These are phyloP conservation scores for Oryzaephilus surinamensis DNA, from an alignment of 1,140 invertebrate genomes.

Conservation along the genomic window DNA sequence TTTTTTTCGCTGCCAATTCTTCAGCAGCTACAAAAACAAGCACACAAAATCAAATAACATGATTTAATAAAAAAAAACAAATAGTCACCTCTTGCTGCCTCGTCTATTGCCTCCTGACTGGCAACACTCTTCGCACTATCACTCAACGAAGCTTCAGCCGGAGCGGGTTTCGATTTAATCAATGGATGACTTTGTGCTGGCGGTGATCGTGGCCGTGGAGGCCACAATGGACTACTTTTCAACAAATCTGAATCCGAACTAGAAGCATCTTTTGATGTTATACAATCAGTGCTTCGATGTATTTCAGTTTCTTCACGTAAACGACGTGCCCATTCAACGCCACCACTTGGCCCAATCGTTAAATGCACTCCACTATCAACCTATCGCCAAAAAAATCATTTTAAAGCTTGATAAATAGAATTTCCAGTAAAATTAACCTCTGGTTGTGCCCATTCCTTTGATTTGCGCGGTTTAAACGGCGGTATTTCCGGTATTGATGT, in stretches of 20 bases:
- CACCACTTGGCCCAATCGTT: conserved; percentile 51
- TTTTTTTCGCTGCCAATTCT: conserved; percentile 53
- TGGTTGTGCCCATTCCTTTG: conserved; percentile 38
- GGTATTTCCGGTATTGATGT: conserved; percentile 43
- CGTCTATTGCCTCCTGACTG: conserved; percentile 43
- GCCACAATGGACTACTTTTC: conserved; percentile 36
- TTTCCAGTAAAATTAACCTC: conserved; percentile 12
- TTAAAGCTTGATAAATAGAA: background rate
- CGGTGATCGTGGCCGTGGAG: conserved; percentile 28
- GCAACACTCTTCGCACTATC: conserved; percentile 44
- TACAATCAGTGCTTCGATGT: conserved; percentile 57
- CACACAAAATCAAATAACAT: too few species aligned
- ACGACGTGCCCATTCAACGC: conserved; percentile 51
- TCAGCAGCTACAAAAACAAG: conserved; percentile 38
- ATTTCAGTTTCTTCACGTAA: conserved; percentile 43
- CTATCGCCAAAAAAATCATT: conserved; percentile 4
- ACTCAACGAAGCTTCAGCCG: conserved; percentile 34
- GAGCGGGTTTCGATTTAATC: conserved; percentile 16
- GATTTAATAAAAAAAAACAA: background rate
- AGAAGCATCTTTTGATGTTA: conserved; percentile 46
- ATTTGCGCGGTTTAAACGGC: conserved; percentile 42
- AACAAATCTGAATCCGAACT: conserved; percentile 50
- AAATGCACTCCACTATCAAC: conserved; percentile 40
- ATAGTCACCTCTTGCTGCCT: conserved; percentile 24
- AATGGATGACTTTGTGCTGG: conserved; percentile 18